Percentiles rank a stretch among this genome's conserved stretches.
These are phyloP conservation scores for Pagetopsis macropterus DNA, from an alignment of 2,797 vertebrate species.

Conservation along the genomic window DNA sequence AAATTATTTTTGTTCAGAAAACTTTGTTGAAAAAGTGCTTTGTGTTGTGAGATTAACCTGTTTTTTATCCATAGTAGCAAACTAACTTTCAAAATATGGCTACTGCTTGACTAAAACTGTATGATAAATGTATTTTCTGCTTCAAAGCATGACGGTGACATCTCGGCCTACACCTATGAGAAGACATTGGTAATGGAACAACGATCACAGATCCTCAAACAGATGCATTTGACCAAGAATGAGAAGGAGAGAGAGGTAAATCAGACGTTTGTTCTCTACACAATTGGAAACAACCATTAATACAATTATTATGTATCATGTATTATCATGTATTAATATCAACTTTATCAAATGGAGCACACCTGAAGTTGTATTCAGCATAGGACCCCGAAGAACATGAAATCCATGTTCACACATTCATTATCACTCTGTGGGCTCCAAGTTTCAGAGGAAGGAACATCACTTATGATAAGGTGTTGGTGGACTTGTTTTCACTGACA, in stretches of 20 bases:
- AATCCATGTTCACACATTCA: constrained; percentile 6
- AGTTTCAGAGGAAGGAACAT: constrained; percentile 3
- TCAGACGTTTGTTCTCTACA: neutral
- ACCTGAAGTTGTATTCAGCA: neutral
- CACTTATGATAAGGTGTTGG: constrained; percentile 11
- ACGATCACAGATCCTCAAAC: constrained; percentile 96
- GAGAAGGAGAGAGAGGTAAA: constrained; percentile 96
- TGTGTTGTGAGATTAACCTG: neutral
- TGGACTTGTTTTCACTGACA: constrained; percentile 35
- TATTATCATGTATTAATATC: too few species aligned
- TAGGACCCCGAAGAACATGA: neutral
- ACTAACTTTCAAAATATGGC: neutral
- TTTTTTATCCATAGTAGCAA: neutral
- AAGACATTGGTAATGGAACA: constrained; percentile 98
- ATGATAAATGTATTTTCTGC: neutral
- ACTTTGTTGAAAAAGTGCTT: neutral
- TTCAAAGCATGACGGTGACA: constrained; percentile 91
- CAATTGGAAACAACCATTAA: neutral
- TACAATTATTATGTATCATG: neutral
- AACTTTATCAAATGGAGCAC: too few species aligned
- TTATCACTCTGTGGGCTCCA: constrained; percentile 28
- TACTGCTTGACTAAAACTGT: neutral
- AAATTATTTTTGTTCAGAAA: neutral
- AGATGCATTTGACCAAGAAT: constrained; percentile 98
- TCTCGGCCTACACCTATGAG: constrained; percentile 98